Base-by-base conservation (phyloP, 1,140 invertebrate species). In the Tetramorium parvispinum region DNA sequence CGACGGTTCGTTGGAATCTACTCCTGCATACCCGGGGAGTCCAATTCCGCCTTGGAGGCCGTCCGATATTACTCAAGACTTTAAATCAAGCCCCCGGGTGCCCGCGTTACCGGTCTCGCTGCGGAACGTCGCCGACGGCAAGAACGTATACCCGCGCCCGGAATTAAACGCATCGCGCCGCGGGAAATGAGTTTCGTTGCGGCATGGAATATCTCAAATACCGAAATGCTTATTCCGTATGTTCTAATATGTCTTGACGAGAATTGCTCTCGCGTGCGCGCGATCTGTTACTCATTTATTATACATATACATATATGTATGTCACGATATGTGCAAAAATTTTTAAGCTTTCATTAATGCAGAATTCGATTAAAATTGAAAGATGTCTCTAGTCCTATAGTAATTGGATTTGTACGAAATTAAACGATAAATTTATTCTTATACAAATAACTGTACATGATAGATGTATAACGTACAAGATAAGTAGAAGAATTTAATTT, bases 1-100 rank as follows among this genome's bases (percentile, higher is more conserved):
- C 85, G 88, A 92, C 89, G 91, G 87, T 91, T 91, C 92, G 90
- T 91, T 87, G 93, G 93, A 94, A 94, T 94, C 90, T 88, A 87
- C 90, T 90, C 75, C 77, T 71, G 91, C 93, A 93, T 92, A 92
- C 88, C 71, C 53, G 16, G 73, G 46, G 24, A 88, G 79, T 88
- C 77, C 88, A 91, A 92, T 93, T 91, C 85, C 87, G 53, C 77
- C 79, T 88, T 78, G 65, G 70, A 85, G 71, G 51, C 37, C 68
- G 65, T 43, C 85, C 83, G 77, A 91, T 87, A 92, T 92, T 92
- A 87, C 86, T 88, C 85, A 27, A 85, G 82, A 83, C 78, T 91
- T 90, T 89, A 76, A 88, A 87, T 91, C 87, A 73, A 90, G 71
- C 78, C 43, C 57, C 65, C 21, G 5, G 1, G 77, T 11, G 13